phyloP scores from a whole-genome alignment of 2,797 vertebrate genomes.

The Esox masquinongy region DNA sequence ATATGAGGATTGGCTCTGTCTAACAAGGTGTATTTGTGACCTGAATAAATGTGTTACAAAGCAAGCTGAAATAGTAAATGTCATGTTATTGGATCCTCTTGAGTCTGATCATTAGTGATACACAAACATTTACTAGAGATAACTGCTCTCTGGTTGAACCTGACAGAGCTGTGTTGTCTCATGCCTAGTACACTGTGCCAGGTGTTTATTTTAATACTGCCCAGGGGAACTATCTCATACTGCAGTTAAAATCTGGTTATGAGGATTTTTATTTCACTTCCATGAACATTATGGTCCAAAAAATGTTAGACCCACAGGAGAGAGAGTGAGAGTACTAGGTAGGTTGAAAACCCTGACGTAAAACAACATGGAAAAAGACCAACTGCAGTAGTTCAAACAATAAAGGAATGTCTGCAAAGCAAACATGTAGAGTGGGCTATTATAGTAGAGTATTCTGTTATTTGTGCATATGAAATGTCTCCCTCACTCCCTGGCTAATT shows the following conservation, averaged over 20 bases:
- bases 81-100: slow-evolving; percentile 4
- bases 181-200: slow-evolving; percentile 8
- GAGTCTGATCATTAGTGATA: slow-evolving; percentile 30
- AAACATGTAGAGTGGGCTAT: background rate
- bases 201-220: slow-evolving; percentile 7
- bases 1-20: background rate
- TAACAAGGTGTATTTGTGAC: background rate
- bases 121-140: slow-evolving; percentile 17
- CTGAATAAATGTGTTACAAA: background rate
- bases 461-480: background rate
- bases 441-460: background rate
- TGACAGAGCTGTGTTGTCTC: background rate
- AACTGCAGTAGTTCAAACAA: background rate
- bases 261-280: too few species aligned
- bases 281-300: too few species aligned
- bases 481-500: background rate
- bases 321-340: background rate
- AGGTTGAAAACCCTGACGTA: background rate
- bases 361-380: background rate
- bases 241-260: too few species aligned
- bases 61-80: background rate
- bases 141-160: slow-evolving; percentile 26
- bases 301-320: background rate
- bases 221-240: slow-evolving; percentile 11
- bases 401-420: background rate